Conservation (phyloP, 1,140 invertebrate species). For the Pristionchus pacificus region DNA sequence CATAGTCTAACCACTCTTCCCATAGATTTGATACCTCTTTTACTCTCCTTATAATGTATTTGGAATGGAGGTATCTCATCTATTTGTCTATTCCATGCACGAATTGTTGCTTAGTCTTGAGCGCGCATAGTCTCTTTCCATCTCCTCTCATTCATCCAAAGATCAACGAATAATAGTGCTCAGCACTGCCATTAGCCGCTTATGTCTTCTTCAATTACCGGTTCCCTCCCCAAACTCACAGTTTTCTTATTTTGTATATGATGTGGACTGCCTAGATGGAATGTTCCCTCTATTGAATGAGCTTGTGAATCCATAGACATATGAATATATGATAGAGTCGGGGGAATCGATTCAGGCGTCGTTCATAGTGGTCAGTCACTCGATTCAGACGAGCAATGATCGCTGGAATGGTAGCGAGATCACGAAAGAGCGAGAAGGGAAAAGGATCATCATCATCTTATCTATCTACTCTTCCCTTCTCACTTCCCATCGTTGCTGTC, state of each 20-base stretch:
- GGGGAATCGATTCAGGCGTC: slow-evolving; percentile 2
- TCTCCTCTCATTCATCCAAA: too few species aligned
- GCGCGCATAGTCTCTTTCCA: too few species aligned
- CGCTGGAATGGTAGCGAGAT: neutral
- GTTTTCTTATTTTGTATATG: too few species aligned
- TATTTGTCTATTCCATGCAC: too few species aligned
- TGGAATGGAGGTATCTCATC: too few species aligned
- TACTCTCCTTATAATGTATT: neutral
- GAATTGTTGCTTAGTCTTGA: too few species aligned
- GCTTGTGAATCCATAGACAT: too few species aligned
- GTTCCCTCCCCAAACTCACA: slow-evolving; percentile 8
- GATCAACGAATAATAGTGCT: neutral
- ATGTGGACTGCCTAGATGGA: too few species aligned
- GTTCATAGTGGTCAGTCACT: neutral
- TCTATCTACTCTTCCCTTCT: neutral
- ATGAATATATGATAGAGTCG: too few species aligned
- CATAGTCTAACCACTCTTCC: neutral
- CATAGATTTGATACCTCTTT: neutral
- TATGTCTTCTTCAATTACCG: slow-evolving; percentile 8
- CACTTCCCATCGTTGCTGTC: neutral
- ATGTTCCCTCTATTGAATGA: too few species aligned
- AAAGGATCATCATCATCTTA: neutral
- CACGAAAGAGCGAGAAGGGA: neutral
- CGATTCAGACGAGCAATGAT: neutral
- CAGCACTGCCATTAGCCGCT: neutral